phyloP scores from a whole-genome alignment of 1,140 invertebrate genomes.

The Brachionus sp. region DNA sequence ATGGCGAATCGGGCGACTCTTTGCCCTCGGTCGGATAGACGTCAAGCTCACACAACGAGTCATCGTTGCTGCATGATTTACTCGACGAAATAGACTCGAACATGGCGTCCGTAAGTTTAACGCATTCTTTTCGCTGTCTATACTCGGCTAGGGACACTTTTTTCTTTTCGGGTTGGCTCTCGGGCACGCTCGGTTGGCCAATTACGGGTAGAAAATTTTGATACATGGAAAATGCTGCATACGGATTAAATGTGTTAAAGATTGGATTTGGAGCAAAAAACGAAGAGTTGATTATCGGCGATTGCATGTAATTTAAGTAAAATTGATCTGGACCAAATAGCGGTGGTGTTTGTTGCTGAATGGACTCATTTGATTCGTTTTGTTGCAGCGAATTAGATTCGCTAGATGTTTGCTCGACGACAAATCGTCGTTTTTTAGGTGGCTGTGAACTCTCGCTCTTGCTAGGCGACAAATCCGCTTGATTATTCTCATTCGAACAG shows the following conservation, averaged over 20 bases:
- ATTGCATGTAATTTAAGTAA: background rate
- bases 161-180: background rate
- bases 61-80: constrained; percentile 10
- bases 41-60: constrained; percentile 11
- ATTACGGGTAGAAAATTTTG: background rate
- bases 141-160: constrained; percentile 31
- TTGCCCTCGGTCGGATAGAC: background rate
- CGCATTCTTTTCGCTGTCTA: constrained; percentile 1
- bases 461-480: background rate
- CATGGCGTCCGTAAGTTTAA: background rate
- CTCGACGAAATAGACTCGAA: constrained; percentile 7
- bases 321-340: background rate
- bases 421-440: background rate
- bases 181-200: background rate
- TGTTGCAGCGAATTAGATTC: background rate
- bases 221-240: background rate
- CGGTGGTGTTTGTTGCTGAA: background rate
- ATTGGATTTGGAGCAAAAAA: background rate
- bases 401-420: background rate
- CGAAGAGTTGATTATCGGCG: background rate
- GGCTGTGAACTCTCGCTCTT: background rate
- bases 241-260: background rate
- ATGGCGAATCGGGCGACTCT: background rate
- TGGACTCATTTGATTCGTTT: background rate
- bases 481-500: background rate